These are phyloP conservation scores for Thereuonema tuberculata DNA, from an alignment of 1,140 invertebrate genomes.

Conservation along the genomic window DNA sequence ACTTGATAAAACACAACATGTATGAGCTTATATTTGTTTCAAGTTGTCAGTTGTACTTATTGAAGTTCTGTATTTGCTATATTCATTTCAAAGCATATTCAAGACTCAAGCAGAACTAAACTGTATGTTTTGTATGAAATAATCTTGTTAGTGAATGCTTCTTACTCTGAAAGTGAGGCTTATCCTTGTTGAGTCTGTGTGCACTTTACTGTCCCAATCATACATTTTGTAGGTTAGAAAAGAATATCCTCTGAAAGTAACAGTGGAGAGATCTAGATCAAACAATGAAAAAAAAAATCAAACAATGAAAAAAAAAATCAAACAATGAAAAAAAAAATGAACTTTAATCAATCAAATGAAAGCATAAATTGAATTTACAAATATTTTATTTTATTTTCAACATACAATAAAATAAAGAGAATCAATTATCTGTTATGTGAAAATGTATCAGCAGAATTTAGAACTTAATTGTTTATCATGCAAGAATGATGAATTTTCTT, in stretches of 20 bases:
- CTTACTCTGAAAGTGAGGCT: constrained; percentile 73
- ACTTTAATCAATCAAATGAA: constrained; percentile 33
- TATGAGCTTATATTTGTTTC: no score
- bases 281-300: no score
- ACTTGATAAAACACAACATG: no score
- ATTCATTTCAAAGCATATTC: constrained; percentile 21
- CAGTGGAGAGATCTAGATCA: constrained; percentile 59
- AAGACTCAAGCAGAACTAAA: constrained; percentile 22
- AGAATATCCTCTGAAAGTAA: constrained; percentile 76
- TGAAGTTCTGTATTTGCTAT: constrained; percentile 24
- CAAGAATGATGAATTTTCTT: no score
- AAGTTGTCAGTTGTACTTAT: constrained; percentile 46
- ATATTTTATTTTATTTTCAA: no score
- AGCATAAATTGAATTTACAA: no score
- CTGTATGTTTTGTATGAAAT: not conserved
- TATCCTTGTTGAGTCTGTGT: constrained; percentile 69
- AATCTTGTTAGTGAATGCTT: not conserved
- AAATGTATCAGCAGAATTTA: no score
- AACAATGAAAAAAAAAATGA: not conserved
- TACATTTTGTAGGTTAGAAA: constrained; percentile 85
- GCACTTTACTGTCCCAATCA: constrained; percentile 78
- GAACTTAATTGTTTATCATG: no score
- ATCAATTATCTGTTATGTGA: no score
- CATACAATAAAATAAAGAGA: no score
- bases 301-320: no score